These are phyloP conservation scores for Actinostola sp. DNA, from an alignment of 92 coral and sea anemone species.

Conservation along the genomic window DNA sequence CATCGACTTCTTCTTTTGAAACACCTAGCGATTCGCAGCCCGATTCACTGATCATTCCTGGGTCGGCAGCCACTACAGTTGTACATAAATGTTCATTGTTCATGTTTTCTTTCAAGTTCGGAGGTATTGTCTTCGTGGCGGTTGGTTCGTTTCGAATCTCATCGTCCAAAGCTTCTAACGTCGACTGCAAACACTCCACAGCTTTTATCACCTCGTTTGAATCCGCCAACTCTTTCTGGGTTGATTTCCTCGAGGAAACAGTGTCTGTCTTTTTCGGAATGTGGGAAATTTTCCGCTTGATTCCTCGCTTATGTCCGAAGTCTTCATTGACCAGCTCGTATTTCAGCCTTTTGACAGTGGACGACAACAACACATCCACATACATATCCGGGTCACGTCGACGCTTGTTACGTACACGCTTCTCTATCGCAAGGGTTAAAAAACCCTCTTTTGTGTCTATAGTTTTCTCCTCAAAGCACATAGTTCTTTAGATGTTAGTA, in stretches of 20 bases:
- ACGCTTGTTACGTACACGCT: slow-evolving; percentile 87
- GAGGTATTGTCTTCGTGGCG: not conserved
- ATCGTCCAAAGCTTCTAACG: slow-evolving; percentile 15
- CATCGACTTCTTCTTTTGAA: slow-evolving; percentile 31
- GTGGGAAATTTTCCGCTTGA: slow-evolving; percentile 15
- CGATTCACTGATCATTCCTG: not conserved
- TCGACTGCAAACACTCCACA: slow-evolving; percentile 29
- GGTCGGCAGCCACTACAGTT: not conserved
- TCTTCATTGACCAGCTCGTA: slow-evolving; percentile 73
- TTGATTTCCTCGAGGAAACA: not conserved
- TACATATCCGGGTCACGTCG: slow-evolving; percentile 97
- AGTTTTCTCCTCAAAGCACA: slow-evolving; percentile 72
- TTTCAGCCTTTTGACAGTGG: slow-evolving; percentile 89
- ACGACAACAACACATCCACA: slow-evolving; percentile 81
- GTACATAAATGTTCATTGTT: not conserved
- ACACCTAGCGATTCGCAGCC: not conserved
- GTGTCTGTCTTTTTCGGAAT: slow-evolving; percentile 8
- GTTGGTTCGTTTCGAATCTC: slow-evolving; percentile 7
- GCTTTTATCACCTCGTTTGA: slow-evolving; percentile 31
- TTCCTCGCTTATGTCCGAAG: slow-evolving; percentile 3
- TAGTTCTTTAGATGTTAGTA: not conserved
- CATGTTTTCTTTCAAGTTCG: slow-evolving; percentile 4
- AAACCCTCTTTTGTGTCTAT: slow-evolving; percentile 66
- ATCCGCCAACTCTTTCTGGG: not conserved
- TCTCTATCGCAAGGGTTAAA: slow-evolving; percentile 79